These are phyloP conservation scores for Bimastos eiseni DNA, from an alignment of 2,888 invertebrate species.

Conservation along the genomic window DNA sequence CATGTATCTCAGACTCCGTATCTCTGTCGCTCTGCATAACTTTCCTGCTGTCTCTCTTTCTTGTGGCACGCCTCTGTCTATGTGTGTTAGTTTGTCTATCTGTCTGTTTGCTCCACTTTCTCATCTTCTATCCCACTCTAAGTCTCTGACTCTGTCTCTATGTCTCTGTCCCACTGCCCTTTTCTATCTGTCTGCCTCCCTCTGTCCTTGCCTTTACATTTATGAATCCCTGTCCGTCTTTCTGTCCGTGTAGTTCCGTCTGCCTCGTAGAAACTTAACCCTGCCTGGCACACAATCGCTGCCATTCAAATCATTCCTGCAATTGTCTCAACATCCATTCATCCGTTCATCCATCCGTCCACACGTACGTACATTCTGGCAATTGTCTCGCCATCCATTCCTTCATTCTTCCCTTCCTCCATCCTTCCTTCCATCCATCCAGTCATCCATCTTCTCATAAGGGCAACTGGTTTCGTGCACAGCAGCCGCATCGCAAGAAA, in stretches of 20 bases:
- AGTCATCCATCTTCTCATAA: neutral
- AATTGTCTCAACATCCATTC: conserved; percentile 8
- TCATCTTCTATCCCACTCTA: neutral
- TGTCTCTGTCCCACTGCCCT: neutral
- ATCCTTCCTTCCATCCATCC: neutral
- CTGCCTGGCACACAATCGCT: neutral
- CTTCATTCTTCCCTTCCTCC: no score
- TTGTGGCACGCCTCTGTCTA: neutral
- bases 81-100: no score
- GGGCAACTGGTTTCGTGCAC: neutral
- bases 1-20: no score
- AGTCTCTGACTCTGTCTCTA: conserved; percentile 4
- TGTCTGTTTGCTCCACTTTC: neutral
- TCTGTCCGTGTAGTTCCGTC: neutral
- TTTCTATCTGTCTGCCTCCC: neutral
- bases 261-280: neutral
- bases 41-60: neutral
- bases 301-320: neutral
- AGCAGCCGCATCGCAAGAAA: neutral
- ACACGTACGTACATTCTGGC: neutral
- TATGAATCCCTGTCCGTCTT: neutral
- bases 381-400: no score
- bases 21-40: neutral
- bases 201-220: neutral
- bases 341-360: neutral